Base-by-base conservation (phyloP, 2,797 vertebrate species). In the Neoniphon sammara region DNA sequence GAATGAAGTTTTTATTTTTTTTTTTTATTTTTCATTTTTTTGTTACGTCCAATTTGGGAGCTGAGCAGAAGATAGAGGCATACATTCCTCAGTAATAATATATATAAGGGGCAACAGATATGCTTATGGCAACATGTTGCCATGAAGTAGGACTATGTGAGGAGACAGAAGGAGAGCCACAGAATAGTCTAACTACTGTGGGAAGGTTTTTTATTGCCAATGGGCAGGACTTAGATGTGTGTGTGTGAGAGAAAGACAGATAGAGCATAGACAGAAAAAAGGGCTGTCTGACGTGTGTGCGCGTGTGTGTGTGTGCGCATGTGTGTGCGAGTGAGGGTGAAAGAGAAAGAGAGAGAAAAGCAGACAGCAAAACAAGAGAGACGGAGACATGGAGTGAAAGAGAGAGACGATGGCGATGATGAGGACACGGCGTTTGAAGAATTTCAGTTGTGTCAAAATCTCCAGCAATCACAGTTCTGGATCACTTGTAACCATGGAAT, bases 51-150 rank as follows among this genome's bases (percentile, higher is more conserved):
- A 27, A 27, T 61, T 50, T 60, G 46, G 63, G 25, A 46, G 11
- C 57, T 49, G 49, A 52, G 46, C 25, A 47, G 7, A 23, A 27
- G 58, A 56, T 20, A 12, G 18, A 62, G 2, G 25, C 10, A 18
- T 49, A 0, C 58, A 23, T 49, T 71, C 10, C 14, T 14, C 18
- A 21, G 3, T 63, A 30, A 70, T 15, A 12, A 12, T 46, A 47
- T 68, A 31, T 31, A 61, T 70, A 25, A 39, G 34, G 17, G 23
- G 0, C 1, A 49, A 68, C 66, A 69, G 75, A 80, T 65, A 66
- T 54, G 34, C 55, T 30, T 58, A 18, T 34, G 65, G 49, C 54
- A 56, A 39, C 55, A 52, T 57, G 21, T 23, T 60, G 42, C 50
- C 23, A 69, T 50, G 2, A 12, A 69, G 59, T 11, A 17, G 17